Percentiles rank a stretch among this genome's conserved stretches.
phyloP scores from a whole-genome alignment of 2,888 invertebrate species.

The Drosophila mercatorum region DNA sequence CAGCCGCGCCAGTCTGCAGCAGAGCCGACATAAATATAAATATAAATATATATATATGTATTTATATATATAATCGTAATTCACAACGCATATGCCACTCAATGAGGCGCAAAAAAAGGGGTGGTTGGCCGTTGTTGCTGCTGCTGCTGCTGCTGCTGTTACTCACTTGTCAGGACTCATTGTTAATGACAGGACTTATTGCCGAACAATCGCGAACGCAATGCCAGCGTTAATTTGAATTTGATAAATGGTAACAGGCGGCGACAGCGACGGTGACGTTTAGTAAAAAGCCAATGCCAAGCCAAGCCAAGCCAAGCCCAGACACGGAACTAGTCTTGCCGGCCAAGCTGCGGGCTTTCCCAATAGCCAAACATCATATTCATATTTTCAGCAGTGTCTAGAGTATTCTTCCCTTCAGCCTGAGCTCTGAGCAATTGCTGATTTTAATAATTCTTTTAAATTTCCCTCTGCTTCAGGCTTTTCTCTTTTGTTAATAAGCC shows the following conservation, averaged over 20 bases:
- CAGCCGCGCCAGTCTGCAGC: slow-evolving; percentile 29
- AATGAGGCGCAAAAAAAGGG: slow-evolving; percentile 68
- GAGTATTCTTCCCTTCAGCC: neutral
- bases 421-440: slow-evolving; percentile 32
- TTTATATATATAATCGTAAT: slow-evolving; percentile 34
- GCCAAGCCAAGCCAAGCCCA: slow-evolving; percentile 12
- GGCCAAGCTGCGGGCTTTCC: too few species aligned
- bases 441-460: slow-evolving; percentile 33
- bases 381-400: neutral
- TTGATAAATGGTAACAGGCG: slow-evolving; percentile 79
- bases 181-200: slow-evolving; percentile 71
- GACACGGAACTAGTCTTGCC: slow-evolving; percentile 9
- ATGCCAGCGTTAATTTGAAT: slow-evolving; percentile 78
- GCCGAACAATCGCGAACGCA: slow-evolving; percentile 52
- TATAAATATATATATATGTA: neutral
- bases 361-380: too few species aligned
- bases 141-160: slow-evolving; percentile 41
- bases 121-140: slow-evolving; percentile 24
- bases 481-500: slow-evolving; percentile 12
- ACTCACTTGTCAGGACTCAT: slow-evolving; percentile 72
- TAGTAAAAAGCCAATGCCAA: neutral
- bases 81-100: slow-evolving; percentile 79
- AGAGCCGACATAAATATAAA: neutral
- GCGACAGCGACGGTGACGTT: slow-evolving; percentile 9
- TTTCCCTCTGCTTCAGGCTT: neutral